These are phyloP conservation scores for Numenius arquata DNA, from an alignment of 2,113 vertebrate genomes.

Conservation along the genomic window DNA sequence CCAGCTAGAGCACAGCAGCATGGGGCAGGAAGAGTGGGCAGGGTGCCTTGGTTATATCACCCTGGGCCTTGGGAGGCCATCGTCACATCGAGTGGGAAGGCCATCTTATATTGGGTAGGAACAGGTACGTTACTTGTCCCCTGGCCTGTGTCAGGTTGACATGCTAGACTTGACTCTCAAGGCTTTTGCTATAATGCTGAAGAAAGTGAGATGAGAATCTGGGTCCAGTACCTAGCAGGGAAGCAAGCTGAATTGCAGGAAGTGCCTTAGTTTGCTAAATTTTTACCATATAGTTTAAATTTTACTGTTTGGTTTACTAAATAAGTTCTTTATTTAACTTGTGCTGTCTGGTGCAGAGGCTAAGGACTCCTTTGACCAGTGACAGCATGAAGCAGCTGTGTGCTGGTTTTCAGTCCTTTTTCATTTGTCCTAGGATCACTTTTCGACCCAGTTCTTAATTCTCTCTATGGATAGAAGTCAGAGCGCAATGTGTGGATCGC, in stretches of 20 bases:
- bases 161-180: neutral
- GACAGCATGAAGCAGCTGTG: neutral
- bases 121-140: neutral
- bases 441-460: neutral
- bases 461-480: neutral
- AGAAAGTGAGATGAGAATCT: neutral
- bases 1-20: neutral
- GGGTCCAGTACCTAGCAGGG: neutral
- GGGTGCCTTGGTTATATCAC: neutral
- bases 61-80: neutral
- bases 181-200: neutral
- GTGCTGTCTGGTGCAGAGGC: neutral
- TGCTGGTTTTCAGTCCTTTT: neutral
- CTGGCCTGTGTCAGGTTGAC: neutral
- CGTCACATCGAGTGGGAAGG: fast-evolving
- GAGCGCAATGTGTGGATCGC: neutral
- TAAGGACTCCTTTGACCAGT: neutral
- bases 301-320: neutral
- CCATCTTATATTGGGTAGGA: neutral
- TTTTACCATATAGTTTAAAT: neutral
- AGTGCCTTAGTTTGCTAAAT: neutral
- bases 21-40: neutral
- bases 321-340: neutral
- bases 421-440: neutral
- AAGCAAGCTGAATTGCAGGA: neutral